phyloP scores from a whole-genome alignment of 1,140 invertebrate species.

The Brevipalpus yothersi region DNA sequence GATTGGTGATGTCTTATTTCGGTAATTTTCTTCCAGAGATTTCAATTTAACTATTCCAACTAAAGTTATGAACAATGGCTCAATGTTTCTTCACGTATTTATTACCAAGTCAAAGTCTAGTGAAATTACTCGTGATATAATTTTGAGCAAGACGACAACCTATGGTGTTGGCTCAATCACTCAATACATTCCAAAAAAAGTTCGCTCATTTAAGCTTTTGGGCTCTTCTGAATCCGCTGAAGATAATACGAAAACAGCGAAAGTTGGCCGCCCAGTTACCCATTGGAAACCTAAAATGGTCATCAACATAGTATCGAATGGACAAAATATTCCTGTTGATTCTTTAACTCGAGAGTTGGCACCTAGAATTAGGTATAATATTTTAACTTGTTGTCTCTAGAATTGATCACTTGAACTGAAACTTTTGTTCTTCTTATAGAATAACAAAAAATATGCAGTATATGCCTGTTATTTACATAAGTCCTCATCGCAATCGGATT shows the following conservation, averaged over 20 bases:
- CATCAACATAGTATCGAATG: neutral
- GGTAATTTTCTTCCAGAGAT: constrained; percentile 20
- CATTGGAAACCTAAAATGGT: constrained; percentile 11
- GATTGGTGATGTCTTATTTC: constrained; percentile 8
- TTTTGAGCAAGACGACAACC: constrained; percentile 26
- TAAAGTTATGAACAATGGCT: constrained; percentile 46
- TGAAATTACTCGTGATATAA: constrained; percentile 13
- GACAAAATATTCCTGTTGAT: neutral
- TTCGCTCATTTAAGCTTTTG: constrained; percentile 45
- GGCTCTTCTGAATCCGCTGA: constrained; percentile 12
- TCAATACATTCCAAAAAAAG: constrained; percentile 39
- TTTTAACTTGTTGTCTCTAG: constrained; percentile 11
- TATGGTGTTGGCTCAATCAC: constrained; percentile 35
- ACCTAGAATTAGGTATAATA: constrained; percentile 3
- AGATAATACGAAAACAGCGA: constrained; percentile 12
- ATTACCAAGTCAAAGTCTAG: constrained; percentile 20
- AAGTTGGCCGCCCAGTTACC: neutral
- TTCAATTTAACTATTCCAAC: constrained; percentile 31
- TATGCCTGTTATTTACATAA: constrained; percentile 52
- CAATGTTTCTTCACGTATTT: constrained; percentile 33
- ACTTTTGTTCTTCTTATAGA: constrained; percentile 1
- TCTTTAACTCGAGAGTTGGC: constrained; percentile 4
- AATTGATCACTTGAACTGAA: constrained; percentile 5
- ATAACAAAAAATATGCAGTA: constrained; percentile 3
- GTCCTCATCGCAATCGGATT: constrained; percentile 48